Percentiles rank a stretch among this genome's conserved stretches.
phyloP scores from a whole-genome alignment of 1,140 invertebrate species.

The Eueides isabella region DNA sequence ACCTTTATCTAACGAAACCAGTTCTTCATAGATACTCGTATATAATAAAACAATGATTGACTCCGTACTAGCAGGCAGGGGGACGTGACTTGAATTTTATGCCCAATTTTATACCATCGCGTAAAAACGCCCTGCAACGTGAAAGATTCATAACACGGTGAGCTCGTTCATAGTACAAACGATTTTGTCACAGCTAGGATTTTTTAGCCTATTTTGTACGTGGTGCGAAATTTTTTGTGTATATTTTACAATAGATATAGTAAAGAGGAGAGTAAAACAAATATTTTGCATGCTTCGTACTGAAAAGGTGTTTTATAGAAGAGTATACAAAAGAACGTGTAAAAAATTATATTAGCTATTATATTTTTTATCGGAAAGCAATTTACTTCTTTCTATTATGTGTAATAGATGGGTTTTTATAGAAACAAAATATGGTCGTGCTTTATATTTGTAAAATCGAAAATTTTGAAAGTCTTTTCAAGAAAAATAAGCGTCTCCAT shows the following conservation, averaged over 20 bases:
- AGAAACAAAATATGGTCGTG: background rate
- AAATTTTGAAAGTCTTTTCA: background rate
- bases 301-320: background rate
- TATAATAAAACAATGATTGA: conserved; percentile 77
- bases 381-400: background rate
- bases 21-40: conserved; percentile 18
- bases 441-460: background rate
- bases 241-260: conserved; percentile 24
- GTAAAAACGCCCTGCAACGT: conserved; percentile 59
- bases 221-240: conserved; percentile 26
- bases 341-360: background rate
- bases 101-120: conserved; percentile 65
- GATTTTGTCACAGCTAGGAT: conserved; percentile 39
- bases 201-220: conserved; percentile 7
- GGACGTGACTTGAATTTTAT: conserved; percentile 70
- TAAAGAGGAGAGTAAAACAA: conserved; percentile 16
- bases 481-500: background rate
- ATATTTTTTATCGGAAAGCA: background rate
- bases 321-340: background rate
- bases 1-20: conserved; percentile 27
- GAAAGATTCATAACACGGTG: conserved; percentile 67
- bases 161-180: conserved; percentile 45
- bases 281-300: background rate
- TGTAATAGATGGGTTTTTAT: background rate
- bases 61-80: conserved; percentile 52